Evolutionary conservation across 2,113 vertebrate species (phyloP).

Genomic region (Sinocyclocheilus anophthalmus): DNA sequence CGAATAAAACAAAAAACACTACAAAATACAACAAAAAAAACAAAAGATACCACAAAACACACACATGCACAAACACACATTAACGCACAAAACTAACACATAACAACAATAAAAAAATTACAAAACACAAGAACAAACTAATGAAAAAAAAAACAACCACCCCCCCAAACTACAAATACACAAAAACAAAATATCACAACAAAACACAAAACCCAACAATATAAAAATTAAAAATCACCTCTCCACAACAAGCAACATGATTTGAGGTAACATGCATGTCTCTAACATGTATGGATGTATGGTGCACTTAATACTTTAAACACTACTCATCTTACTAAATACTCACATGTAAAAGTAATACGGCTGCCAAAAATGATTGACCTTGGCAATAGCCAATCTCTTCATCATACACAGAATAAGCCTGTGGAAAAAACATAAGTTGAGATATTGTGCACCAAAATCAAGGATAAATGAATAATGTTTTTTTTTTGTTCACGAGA

Average conservation of each 20-base stretch:
- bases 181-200: not conserved
- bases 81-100: too few relatives aligned
- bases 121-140: too few relatives aligned
- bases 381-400: conserved; percentile 99
- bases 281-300: not conserved
- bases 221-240: not conserved
- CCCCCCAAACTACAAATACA: too few relatives aligned
- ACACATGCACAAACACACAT: too few relatives aligned
- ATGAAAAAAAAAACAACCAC: too few relatives aligned
- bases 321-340: not conserved
- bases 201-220: not conserved
- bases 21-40: not conserved
- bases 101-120: too few relatives aligned
- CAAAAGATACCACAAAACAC: not conserved
- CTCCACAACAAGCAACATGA: not conserved
- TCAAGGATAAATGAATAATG: not conserved
- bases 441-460: not conserved
- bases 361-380: conserved; percentile 96
- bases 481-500: not conserved
- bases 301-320: not conserved
- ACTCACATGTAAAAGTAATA: conserved; percentile 96
- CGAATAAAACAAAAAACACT: too few relatives aligned
- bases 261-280: not conserved
- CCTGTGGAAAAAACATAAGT: conserved; percentile 69
- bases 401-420: conserved; percentile 96